A percentile compares a stretch with the other conserved stretches of the same genome.
Conservation (phyloP, 2,797 vertebrate genomes). For the Borostomias antarcticus region DNA sequence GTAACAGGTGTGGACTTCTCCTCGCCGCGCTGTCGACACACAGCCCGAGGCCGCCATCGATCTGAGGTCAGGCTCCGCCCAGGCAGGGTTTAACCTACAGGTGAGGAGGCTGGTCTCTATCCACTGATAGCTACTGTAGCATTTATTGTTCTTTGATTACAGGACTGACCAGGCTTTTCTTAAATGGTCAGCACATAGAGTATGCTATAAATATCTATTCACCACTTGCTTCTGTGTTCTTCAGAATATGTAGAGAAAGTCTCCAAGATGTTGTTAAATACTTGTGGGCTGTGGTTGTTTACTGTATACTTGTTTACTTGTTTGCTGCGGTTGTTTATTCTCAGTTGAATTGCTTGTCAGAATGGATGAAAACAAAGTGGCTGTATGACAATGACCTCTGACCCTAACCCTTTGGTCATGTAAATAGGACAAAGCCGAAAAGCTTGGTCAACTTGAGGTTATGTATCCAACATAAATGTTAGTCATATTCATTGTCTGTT, state of each 20-base stretch:
- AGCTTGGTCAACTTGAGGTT: background rate
- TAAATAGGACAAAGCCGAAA: background rate
- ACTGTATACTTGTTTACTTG: no score
- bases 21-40: conserved; percentile 42
- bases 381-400: background rate
- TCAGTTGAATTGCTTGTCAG: background rate
- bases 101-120: background rate
- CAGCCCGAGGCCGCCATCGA: conserved; percentile 32
- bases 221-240: background rate
- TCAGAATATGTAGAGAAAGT: background rate
- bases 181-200: background rate
- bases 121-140: background rate
- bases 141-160: background rate
- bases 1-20: conserved; percentile 55
- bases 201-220: background rate
- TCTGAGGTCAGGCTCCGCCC: conserved; percentile 12
- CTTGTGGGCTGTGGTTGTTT: background rate
- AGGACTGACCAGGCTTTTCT: background rate
- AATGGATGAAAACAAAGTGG: background rate
- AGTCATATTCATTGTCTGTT: conserved; percentile 7
- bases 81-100: background rate
- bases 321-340: background rate
- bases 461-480: background rate
- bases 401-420: background rate
- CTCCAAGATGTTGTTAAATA: background rate